Percentiles rank a stretch among this genome's conserved stretches.
phyloP scores from a whole-genome alignment of 2,888 invertebrate genomes.

The Pasiphila rectangulata region DNA sequence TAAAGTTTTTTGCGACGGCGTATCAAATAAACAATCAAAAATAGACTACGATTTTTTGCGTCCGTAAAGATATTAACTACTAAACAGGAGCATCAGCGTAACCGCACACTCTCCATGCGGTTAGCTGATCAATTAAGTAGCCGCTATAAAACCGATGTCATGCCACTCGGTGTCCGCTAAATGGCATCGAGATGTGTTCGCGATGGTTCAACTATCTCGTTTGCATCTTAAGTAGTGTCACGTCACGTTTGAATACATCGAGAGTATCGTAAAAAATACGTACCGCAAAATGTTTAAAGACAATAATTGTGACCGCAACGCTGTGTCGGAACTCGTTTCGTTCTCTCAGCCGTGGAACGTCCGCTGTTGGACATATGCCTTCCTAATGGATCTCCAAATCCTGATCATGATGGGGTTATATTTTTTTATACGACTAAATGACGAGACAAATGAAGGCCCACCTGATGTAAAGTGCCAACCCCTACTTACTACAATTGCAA shows the following conservation, averaged over 20 bases:
- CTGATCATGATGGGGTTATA: no score
- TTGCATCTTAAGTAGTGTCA: constrained; percentile 69
- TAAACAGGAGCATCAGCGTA: constrained; percentile 36
- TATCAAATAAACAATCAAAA: no score
- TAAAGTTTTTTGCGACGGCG: no score
- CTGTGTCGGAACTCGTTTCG: background rate
- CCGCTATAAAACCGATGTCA: constrained; percentile 31
- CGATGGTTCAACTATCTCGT: constrained; percentile 58
- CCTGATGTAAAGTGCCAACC: no score
- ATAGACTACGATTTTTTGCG: no score
- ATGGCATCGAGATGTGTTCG: constrained; percentile 61
- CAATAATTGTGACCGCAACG: background rate
- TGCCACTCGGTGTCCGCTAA: constrained; percentile 52
- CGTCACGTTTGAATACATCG: constrained; percentile 54
- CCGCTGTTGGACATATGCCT: no score
- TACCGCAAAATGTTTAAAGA: background rate
- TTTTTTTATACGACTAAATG: no score
- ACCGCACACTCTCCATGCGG: constrained; percentile 35
- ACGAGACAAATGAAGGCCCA: no score
- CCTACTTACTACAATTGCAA: no score
- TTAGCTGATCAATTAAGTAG: constrained; percentile 61
- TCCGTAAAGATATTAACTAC: no score
- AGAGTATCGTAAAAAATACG: constrained; percentile 28
- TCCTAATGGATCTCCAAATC: no score
- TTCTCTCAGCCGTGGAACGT: no score